Evolutionary conservation across 2,888 invertebrate species (phyloP).

Genomic region (Macroteleia sp.): DNA sequence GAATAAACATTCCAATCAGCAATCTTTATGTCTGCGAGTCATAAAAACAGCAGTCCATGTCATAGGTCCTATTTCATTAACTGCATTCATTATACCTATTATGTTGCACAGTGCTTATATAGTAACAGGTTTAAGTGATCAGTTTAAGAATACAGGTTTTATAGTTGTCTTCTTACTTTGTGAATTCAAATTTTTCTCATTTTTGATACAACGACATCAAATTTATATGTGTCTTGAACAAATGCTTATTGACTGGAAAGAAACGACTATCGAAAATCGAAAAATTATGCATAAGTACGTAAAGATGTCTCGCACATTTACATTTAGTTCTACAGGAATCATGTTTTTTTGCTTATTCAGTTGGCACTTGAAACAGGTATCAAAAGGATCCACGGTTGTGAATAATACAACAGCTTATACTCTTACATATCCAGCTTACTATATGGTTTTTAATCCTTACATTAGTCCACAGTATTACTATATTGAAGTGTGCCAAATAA

Average conservation of each 20-base stretch:
- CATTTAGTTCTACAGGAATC: neutral
- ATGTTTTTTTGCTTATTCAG: slow-evolving; percentile 10
- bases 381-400: neutral
- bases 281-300: slow-evolving; percentile 26
- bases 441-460: slow-evolving; percentile 2
- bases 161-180: slow-evolving; percentile 4
- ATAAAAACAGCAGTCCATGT: neutral
- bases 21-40: neutral
- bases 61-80: neutral
- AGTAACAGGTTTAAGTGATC: neutral
- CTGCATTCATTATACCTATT: slow-evolving; percentile 8
- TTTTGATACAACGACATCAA: neutral
- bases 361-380: slow-evolving; percentile 19
- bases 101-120: neutral
- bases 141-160: slow-evolving; percentile 18
- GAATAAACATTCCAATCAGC: no score
- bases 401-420: slow-evolving; percentile 11
- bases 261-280: neutral
- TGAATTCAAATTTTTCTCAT: slow-evolving; percentile 4
- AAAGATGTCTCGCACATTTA: slow-evolving; percentile 7
- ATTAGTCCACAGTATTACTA: slow-evolving; percentile 15
- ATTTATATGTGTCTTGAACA: slow-evolving; percentile 12
- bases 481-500: neutral
- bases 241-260: slow-evolving; percentile 20
- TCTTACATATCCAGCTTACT: slow-evolving; percentile 14